Evolutionary conservation across 2,888 invertebrate genomes (phyloP), one percentile per base, ranked within the genome.

Genomic region (Netelia melanura): DNA sequence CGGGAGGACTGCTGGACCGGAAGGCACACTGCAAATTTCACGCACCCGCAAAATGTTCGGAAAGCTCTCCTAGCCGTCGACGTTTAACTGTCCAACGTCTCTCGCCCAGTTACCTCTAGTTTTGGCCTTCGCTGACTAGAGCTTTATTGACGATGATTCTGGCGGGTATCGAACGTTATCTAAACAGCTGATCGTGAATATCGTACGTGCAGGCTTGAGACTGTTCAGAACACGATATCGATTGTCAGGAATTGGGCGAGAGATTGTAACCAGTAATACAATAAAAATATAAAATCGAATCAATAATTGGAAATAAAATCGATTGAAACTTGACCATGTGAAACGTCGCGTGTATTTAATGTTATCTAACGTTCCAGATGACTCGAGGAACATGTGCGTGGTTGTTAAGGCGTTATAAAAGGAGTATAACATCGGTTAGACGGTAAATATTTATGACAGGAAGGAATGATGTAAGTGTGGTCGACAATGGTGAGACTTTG

Each of bases 21-120:
- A 83, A 83, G 83, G 74, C 74, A 83, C 64, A 83, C 83, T 79
- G 70, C 79, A 75, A 83, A 83, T 79, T 83, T 83, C 75, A 83
- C 76, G 81, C 70, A 81, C 65, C 76, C 64, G 21, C 81, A 71
- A 81, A 76, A 70, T 68, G 81, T 71, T 71, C 44, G 10, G 44
- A 70, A 64, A 74, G 62, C 74, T 67, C 17, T 9, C 17, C 21
- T 58, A 21, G 38, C 43, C 67, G 72, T 71, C 23, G 72, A 54
- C 56, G 11, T 58, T 74, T 80, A 44, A 14, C 25, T 23, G 70
- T 56, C 54, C 58, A 61, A 48, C 77, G 67, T 68, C 61, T 62
- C 30, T 58, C 8, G 65, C 43, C 74, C 25, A 54, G 2, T 21
- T 38, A 25, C 25, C 38, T 6, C 3, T n/a, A 38, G 38, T 38